Percentiles rank a stretch among this genome's conserved stretches.
These are phyloP conservation scores for Amazona guildingii DNA, from an alignment of 2,113 vertebrate genomes.

Conservation along the genomic window DNA sequence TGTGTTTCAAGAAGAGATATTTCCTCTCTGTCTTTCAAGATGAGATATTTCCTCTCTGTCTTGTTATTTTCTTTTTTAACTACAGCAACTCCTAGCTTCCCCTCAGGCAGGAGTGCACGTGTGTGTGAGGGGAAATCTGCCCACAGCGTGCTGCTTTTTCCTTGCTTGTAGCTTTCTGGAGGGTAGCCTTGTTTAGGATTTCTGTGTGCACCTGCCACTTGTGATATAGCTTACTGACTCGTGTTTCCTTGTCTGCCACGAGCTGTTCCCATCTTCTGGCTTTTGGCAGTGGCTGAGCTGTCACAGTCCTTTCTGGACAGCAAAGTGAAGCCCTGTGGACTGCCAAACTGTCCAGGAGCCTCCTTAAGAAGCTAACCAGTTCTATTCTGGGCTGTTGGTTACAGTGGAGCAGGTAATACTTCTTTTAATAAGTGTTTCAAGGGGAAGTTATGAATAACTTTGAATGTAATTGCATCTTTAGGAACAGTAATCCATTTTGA, in stretches of 20 bases:
- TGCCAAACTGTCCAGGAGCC: neutral
- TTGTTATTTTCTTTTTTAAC: neutral
- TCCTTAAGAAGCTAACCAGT: neutral
- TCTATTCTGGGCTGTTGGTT: neutral
- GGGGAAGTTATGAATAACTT: neutral
- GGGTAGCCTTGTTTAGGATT: neutral
- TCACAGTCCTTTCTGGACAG: neutral
- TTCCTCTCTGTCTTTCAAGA: neutral
- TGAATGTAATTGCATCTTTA: neutral
- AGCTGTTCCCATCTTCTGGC: neutral
- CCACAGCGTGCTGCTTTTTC: neutral
- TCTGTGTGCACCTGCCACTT: neutral
- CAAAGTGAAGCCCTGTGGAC: neutral
- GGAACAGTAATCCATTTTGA: neutral
- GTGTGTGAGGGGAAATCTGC: neutral
- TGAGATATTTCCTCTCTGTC: neutral
- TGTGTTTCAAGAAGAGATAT: neutral
- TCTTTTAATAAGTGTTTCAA: neutral
- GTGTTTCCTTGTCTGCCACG: neutral
- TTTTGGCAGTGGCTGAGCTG: neutral
- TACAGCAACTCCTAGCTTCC: neutral
- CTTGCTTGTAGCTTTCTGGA: neutral
- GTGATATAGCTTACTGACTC: neutral
- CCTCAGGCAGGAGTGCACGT: neutral
- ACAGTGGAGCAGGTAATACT: neutral